Base-by-base conservation (phyloP, 2,797 vertebrate genomes). In the Melanotaenia pygmaea region DNA sequence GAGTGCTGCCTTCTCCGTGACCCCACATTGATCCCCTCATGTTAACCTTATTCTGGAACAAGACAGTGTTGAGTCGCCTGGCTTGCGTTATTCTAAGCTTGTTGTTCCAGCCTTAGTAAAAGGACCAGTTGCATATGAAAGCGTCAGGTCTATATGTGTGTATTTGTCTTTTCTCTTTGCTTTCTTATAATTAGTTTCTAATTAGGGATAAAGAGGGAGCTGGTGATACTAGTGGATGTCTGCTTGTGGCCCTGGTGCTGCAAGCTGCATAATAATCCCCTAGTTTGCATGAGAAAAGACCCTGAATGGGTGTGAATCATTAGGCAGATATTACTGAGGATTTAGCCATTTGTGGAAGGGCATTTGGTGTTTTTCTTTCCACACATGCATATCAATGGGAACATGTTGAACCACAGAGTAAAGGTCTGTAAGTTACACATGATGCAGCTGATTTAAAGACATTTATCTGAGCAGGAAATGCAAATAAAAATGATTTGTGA, bases 181-280 rank as follows among this genome's bases (percentile, higher is more conserved):
- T 92, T 91, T 91, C 88, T 86, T 92, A 93, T 93, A 93, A 94
- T 93, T 91, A 89, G 83, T 86, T 90, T 91, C 82, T 94, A 93
- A 94, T 94, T 91, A 89, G 87, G 87, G 90, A 90, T 91, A 85
- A 92, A 91, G 86, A 90, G 88, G 75, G 77, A 64, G 22, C 73
- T 24, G 60, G 65, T 84, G 83, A 86, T 84, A 71, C 69, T 51
- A 13, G 54, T 74, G 72, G 81, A 85, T 84, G 77, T 83, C 85
- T 77, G 67, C 84, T 85, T 84, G 63, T 72, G 58, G 71, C 73
- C 51, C 13, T 18, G 34, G 69, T 67, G 89, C 82, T 88, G 82
- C 76, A 1, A 72, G 86, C 83, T 86, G 87, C 88, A 91, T 93
- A 88, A 88, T 91, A 87, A 88, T 76, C 64, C 60, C 64, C 64